Conservation (phyloP, 92 coral and sea anemone species). For the Porites lobata region DNA sequence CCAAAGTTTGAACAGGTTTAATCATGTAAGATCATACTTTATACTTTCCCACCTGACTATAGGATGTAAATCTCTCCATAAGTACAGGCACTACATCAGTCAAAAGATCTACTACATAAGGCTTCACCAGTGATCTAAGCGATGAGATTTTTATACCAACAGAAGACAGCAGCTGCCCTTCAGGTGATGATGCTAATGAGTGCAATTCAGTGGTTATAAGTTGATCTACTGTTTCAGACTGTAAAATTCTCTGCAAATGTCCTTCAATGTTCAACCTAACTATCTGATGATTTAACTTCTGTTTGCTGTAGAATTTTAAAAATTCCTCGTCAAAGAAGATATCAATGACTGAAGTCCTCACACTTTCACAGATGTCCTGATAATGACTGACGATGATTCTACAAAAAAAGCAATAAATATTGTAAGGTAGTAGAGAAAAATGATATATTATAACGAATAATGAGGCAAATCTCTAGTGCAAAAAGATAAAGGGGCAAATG, state of each 20-base stretch:
- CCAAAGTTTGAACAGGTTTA: too few species aligned
- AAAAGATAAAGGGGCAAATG: too few species aligned
- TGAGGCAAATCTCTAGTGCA: background rate
- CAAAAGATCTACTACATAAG: conserved; percentile 72
- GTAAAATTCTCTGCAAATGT: conserved; percentile 73
- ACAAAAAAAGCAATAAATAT: background rate
- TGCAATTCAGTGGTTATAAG: conserved; percentile 79
- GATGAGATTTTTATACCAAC: conserved; percentile 68
- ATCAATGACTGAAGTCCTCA: conserved; percentile 68
- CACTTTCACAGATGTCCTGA: conserved; percentile 77
- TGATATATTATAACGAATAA: background rate
- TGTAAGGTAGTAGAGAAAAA: background rate
- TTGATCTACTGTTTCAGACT: conserved; percentile 80
- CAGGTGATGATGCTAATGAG: conserved; percentile 72
- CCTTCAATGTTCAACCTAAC: conserved; percentile 83
- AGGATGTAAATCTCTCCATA: conserved; percentile 60
- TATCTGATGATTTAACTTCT: conserved; percentile 77
- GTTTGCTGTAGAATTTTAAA: conserved; percentile 74
- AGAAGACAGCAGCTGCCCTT: conserved; percentile 77
- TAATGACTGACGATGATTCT: conserved; percentile 70
- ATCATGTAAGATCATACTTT: background rate
- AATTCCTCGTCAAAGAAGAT: conserved; percentile 78
- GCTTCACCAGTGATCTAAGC: conserved; percentile 71
- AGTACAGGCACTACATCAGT: conserved; percentile 73
- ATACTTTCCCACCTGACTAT: conserved; percentile 67